Conservation (phyloP, 2,888 invertebrate species). For the Euproctis similis region DNA sequence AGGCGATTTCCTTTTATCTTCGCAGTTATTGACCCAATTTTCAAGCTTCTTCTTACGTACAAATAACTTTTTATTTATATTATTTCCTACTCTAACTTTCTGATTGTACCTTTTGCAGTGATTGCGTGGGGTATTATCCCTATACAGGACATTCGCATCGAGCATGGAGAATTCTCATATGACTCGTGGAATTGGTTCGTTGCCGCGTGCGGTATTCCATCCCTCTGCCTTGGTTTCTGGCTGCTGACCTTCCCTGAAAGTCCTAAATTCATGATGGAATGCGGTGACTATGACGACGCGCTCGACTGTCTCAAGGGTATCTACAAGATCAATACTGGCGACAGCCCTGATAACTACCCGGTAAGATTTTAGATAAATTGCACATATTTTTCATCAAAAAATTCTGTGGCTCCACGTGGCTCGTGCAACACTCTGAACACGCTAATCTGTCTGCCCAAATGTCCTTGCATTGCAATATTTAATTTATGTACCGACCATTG, state of each 20-base stretch:
- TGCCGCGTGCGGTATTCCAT: constrained; percentile 83
- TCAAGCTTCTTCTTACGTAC: no score
- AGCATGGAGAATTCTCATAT: constrained; percentile 78
- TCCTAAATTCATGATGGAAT: constrained; percentile 87
- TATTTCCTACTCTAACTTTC: no score
- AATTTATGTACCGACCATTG: no score
- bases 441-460: no score
- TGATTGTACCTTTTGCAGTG: constrained; percentile 67
- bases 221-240: constrained; percentile 81
- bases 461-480: no score
- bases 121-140: constrained; percentile 88
- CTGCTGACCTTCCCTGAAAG: constrained; percentile 86
- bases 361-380: constrained; percentile 65
- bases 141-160: constrained; percentile 76
- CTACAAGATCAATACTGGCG: constrained; percentile 83
- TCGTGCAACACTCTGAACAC: no score
- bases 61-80: no score
- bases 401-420: no score
- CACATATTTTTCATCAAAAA: neutral
- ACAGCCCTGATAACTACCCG: constrained; percentile 81
- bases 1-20: no score
- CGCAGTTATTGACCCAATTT: no score
- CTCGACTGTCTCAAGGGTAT: constrained; percentile 80
- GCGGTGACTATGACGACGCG: constrained; percentile 85
- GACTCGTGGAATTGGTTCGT: constrained; percentile 90